These are phyloP conservation scores for Pholis gunnellus DNA, from an alignment of 2,113 vertebrate species.

Conservation along the genomic window DNA sequence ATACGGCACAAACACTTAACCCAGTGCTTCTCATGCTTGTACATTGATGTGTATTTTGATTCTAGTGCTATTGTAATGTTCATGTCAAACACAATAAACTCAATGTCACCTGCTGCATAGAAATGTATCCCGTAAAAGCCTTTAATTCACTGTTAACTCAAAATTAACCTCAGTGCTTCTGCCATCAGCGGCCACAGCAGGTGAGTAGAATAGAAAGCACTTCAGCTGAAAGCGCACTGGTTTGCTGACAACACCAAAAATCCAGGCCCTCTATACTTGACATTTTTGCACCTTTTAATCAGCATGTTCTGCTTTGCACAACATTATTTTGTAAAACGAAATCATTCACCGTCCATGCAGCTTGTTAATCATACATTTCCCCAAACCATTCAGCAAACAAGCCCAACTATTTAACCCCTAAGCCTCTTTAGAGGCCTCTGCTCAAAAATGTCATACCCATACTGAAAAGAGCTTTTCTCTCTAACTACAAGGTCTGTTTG, in stretches of 20 bases:
- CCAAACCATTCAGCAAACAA: constrained; percentile 61
- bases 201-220: constrained; percentile 74
- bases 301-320: constrained; percentile 59
- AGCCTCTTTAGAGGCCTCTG: too few species aligned
- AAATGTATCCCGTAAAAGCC: constrained; percentile 32
- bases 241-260: constrained; percentile 72
- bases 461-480: too few species aligned
- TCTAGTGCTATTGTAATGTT: constrained; percentile 10
- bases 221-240: constrained; percentile 69
- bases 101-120: constrained; percentile 11
- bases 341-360: constrained; percentile 49
- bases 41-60: constrained; percentile 19
- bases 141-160: constrained; percentile 50
- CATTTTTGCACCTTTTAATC: constrained; percentile 73
- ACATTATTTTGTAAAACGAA: constrained; percentile 62
- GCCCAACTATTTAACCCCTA: too few species aligned
- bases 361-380: constrained; percentile 66
- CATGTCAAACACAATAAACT: constrained; percentile 21
- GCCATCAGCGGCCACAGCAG: constrained; percentile 46
- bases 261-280: constrained; percentile 65
- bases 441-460: too few species aligned
- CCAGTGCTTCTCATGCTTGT: constrained; percentile 13
- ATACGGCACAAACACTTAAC: constrained; percentile 24
- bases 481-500: too few species aligned
- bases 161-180: constrained; percentile 63